These are phyloP conservation scores for Tragulus kanchil DNA, from an alignment of 2,113 vertebrate species.

Conservation along the genomic window DNA sequence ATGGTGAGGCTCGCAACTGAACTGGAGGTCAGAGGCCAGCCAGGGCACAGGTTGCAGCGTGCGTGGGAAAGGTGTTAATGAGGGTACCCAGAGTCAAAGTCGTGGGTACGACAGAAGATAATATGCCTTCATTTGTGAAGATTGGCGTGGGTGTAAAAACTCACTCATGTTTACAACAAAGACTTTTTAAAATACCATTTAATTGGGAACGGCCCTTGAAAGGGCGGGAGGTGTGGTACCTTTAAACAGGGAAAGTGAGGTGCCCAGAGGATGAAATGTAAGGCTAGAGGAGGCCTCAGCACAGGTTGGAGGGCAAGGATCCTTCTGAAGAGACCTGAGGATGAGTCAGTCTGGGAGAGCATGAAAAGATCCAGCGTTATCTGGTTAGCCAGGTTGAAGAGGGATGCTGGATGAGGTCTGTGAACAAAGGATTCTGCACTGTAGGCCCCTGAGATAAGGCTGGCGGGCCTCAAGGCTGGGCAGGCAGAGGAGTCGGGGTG, in stretches of 20 bases:
- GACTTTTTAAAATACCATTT: not conserved
- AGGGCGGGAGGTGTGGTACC: not conserved
- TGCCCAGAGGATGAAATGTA: not conserved
- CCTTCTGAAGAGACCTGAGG: not conserved
- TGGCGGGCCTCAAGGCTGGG: not conserved
- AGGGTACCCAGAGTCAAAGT: not conserved
- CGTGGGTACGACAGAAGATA: not conserved
- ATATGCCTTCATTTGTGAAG: not conserved
- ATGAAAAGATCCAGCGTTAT: not conserved
- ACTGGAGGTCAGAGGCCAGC: not conserved
- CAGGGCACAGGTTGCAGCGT: rapidly evolving
- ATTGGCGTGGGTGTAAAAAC: not conserved
- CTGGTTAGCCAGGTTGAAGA: not conserved
- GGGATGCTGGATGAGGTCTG: not conserved
- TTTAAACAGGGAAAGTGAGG: not conserved
- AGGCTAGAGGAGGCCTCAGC: not conserved
- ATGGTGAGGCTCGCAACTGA: conserved; percentile 84
- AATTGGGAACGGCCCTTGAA: not conserved
- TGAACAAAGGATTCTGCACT: not conserved
- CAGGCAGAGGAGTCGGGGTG: not conserved
- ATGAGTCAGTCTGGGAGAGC: not conserved
- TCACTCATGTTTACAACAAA: not conserved
- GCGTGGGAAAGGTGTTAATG: not conserved
- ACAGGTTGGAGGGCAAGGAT: not conserved
- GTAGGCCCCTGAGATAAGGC: not conserved